A percentile compares a stretch with the other conserved stretches of the same genome.
Evolutionary conservation across 2,888 invertebrate species (phyloP).

Genomic region (Cepaea hortensis): DNA sequence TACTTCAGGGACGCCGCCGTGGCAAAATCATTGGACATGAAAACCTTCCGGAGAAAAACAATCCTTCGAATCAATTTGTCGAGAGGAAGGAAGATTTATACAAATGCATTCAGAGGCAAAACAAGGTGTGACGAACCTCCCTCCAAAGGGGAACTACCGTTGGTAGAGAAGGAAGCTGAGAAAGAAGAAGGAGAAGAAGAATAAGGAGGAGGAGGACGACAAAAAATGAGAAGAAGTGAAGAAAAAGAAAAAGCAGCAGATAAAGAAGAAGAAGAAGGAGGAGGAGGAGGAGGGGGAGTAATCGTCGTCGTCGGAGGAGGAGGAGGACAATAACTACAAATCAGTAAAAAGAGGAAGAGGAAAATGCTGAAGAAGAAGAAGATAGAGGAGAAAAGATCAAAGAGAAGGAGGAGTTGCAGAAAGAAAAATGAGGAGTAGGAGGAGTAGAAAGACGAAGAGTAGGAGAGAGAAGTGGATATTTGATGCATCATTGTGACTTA

Average conservation of each 20-base stretch:
- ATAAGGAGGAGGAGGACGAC: too few species aligned
- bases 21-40: too few species aligned
- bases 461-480: neutral
- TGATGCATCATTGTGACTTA: neutral
- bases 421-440: constrained; percentile 17
- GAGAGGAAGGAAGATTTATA: too few species aligned
- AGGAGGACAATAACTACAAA: constrained; percentile 1
- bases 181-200: too few species aligned
- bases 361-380: constrained; percentile 21
- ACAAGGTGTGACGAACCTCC: too few species aligned
- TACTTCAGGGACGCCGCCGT: too few species aligned
- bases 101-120: too few species aligned
- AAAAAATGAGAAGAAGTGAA: too few species aligned
- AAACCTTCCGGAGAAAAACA: too few species aligned
- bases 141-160: too few species aligned
- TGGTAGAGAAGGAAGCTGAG: too few species aligned
- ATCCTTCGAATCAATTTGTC: too few species aligned
- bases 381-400: neutral
- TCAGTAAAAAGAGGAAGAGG: constrained; percentile 18
- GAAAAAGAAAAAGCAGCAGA: neutral
- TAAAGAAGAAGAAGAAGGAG: neutral
- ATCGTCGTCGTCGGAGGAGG: neutral
- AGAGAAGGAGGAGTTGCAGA: neutral
- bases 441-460: constrained; percentile 1
- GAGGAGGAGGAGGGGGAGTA: neutral